Conservation (phyloP, 53 echinoderm and acorn worm genomes). For the Glandiceps talaboti region DNA sequence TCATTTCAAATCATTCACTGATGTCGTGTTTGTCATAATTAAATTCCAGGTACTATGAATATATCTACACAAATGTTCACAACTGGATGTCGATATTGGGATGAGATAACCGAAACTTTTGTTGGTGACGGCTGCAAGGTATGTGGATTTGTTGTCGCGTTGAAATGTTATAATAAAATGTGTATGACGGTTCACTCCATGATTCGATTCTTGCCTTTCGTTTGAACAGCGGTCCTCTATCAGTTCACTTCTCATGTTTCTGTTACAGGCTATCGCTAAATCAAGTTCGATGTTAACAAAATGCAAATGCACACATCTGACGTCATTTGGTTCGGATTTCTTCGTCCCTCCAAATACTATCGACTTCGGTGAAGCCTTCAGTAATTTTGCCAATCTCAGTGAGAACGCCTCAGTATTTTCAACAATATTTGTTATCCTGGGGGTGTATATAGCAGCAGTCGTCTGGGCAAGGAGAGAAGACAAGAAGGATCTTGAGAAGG, state of each 20-base stretch:
- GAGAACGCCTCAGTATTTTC: neutral
- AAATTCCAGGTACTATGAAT: neutral
- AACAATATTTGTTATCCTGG: neutral
- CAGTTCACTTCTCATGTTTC: too few species aligned
- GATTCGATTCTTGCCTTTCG: too few species aligned
- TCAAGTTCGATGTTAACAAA: neutral
- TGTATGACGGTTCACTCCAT: too few species aligned
- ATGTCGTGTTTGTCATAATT: too few species aligned
- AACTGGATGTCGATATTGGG: slow-evolving; percentile 42
- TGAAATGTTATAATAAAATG: too few species aligned
- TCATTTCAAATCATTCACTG: too few species aligned
- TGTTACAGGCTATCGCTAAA: neutral
- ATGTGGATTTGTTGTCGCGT: too few species aligned
- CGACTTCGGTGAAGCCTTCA: neutral
- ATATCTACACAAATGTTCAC: slow-evolving; percentile 18
- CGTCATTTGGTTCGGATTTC: neutral
- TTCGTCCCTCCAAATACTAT: neutral
- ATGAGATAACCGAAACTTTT: slow-evolving; percentile 16
- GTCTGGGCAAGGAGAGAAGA: neutral
- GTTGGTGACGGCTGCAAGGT: slow-evolving; percentile 31
- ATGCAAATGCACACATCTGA: neutral
- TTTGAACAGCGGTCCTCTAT: too few species aligned
- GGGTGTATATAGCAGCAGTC: neutral
- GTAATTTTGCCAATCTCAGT: neutral
- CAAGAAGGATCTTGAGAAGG: neutral